Conservation (phyloP, 2,797 vertebrate species). For the Catharus ustulatus region DNA sequence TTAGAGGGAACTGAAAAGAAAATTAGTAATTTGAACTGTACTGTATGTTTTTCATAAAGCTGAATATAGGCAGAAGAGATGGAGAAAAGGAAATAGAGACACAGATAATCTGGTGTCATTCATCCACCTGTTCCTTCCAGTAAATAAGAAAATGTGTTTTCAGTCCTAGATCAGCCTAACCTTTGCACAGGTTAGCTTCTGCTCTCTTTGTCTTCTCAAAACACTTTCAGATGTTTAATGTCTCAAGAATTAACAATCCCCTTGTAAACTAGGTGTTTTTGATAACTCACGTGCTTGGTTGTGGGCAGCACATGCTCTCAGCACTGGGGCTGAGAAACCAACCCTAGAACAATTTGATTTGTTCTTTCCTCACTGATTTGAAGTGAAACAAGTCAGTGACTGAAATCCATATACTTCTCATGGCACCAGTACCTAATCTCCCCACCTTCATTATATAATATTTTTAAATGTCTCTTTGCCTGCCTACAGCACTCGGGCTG, state of each 20-base stretch:
- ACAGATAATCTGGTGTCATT: conserved; percentile 55
- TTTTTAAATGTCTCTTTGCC: background rate
- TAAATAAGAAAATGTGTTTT: conserved; percentile 69
- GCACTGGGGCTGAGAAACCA: background rate
- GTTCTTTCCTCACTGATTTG: background rate
- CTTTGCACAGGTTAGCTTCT: conserved; percentile 37
- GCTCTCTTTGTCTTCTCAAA: conserved; percentile 56
- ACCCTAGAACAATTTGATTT: background rate
- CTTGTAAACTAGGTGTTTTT: background rate
- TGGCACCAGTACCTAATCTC: background rate
- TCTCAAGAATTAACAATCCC: background rate
- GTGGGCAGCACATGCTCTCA: background rate
- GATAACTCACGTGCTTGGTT: background rate
- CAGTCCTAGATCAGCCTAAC: conserved; percentile 41
- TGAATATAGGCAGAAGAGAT: conserved; percentile 62
- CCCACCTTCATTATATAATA: rapidly evolving
- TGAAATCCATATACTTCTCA: background rate
- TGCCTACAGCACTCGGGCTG: background rate
- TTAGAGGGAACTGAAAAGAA: conserved; percentile 55
- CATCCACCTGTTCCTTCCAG: conserved; percentile 61
- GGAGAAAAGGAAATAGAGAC: conserved; percentile 33
- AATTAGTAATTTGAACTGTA: conserved; percentile 67
- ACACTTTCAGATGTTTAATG: conserved; percentile 24
- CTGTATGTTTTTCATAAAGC: conserved; percentile 49
- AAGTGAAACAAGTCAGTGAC: background rate